Evolutionary conservation across 2,113 vertebrate species (phyloP), one percentile per base, ranked within the genome.

Genomic region (Daphoenositta chrysoptera): DNA sequence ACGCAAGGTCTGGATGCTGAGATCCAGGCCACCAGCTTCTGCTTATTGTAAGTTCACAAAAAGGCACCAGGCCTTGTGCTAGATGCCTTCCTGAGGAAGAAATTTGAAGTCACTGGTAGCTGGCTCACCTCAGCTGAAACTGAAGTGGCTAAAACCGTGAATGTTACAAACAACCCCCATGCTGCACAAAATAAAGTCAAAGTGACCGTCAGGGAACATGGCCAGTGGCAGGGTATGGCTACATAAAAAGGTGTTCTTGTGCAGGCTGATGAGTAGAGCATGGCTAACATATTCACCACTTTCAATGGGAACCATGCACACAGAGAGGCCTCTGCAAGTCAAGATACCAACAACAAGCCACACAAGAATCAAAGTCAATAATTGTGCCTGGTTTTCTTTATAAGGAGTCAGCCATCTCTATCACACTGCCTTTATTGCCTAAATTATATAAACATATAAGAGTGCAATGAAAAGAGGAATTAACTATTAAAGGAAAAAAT

Each of bases 151-250:
- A 69, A 87, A 84, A 42, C 16, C 4, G 7, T 13, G 35, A 48
- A 7, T 17, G 6, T 6, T 77, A 35, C 23, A 86, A 90, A 79
- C 69, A 27, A 54, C 22, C 7, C 13, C 40, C 31, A 23, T 3
- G 30, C 22, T 28, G 7, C 35, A 28, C 17, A 56, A 70, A 60
- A 66, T 33, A 37, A 81, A 83, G n/a, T 44, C 22, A 64, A 58
- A 58, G 8, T 51, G 28, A 53, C 42, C 45, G 30, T 2, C 0
- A 0, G 28, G 40, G 65, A 3, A 31, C 53, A 30, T 0, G 77
- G 22, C 4, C 45, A 20, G 30, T 64, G 71, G 7, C 50, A 63
- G 45, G 20, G n/a, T 61, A 26, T 15, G 27, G 26, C 47, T 61
- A 4, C 30, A 27, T 19, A 45, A 66, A 89, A 57, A 47, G 7